These are phyloP conservation scores for Antitype chi DNA, from an alignment of 2,888 invertebrate species.

Conservation along the genomic window DNA sequence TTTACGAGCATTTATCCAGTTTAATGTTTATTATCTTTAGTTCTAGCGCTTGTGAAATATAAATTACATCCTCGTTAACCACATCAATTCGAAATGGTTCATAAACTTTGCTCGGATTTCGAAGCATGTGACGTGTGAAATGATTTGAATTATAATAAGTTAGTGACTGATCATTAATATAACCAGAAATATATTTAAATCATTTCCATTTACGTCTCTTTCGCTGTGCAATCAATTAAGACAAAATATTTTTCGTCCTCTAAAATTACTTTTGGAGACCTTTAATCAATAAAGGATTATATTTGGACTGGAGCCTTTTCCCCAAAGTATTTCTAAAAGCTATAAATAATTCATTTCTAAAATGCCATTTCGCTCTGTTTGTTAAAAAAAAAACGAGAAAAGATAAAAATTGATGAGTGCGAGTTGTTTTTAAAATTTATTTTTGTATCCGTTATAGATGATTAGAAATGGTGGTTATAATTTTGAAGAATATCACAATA, in stretches of 20 bases:
- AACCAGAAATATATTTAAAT: slow-evolving; percentile 1
- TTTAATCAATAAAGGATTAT: background rate
- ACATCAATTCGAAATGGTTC: slow-evolving; percentile 42
- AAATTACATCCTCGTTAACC: slow-evolving; percentile 51
- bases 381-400: background rate
- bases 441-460: background rate
- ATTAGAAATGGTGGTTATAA: background rate
- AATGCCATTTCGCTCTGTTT: background rate
- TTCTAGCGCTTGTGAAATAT: slow-evolving; percentile 41
- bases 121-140: slow-evolving; percentile 20
- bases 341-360: slow-evolving; percentile 32
- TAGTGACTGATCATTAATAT: slow-evolving; percentile 18
- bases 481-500: background rate
- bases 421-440: background rate
- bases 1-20: slow-evolving; percentile 26
- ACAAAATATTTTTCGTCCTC: background rate
- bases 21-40: slow-evolving; percentile 35
- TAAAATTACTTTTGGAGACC: background rate
- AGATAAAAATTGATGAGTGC: background rate
- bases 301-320: background rate
- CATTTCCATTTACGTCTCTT: background rate
- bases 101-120: slow-evolving; percentile 38
- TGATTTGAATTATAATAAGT: slow-evolving; percentile 16
- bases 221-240: background rate
- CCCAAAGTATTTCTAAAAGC: slow-evolving; percentile 2